phyloP scores from a whole-genome alignment of 2,113 vertebrate genomes.

The Tragelaphus scriptus region DNA sequence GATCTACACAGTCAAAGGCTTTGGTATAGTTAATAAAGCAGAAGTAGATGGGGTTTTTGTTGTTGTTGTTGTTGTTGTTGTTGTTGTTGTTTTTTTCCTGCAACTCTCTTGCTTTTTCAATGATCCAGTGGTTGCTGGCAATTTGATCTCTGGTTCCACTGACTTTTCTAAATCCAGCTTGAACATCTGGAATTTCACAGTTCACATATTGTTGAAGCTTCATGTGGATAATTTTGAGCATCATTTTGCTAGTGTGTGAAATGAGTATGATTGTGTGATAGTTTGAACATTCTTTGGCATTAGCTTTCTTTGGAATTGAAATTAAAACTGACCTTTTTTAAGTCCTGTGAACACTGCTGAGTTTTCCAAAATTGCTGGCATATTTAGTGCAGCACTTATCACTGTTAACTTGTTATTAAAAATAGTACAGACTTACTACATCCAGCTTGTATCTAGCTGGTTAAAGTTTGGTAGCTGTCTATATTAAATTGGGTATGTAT shows the following conservation, averaged over 20 bases:
- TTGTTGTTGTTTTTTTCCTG: no score
- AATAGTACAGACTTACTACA: background rate
- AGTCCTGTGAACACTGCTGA: background rate
- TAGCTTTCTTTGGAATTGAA: background rate
- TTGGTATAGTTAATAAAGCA: no score
- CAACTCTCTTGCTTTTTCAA: no score
- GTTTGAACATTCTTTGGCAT: background rate
- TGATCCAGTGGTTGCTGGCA: no score
- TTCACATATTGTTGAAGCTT: background rate
- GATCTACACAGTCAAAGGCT: no score
- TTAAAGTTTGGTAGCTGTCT: conserved; percentile 3
- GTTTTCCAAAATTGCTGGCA: background rate
- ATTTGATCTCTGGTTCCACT: no score
- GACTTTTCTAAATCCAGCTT: background rate
- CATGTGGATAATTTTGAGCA: background rate
- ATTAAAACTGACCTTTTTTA: background rate
- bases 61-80: no score
- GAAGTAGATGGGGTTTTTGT: no score
- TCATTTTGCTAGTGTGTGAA: background rate
- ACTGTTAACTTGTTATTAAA: background rate
- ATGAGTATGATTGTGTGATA: background rate
- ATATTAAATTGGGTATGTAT: background rate
- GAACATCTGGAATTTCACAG: background rate
- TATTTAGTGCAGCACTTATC: background rate
- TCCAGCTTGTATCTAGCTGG: background rate